Evolutionary conservation across 2,888 invertebrate genomes (phyloP).

Genomic region (Bellardia bayeri): DNA sequence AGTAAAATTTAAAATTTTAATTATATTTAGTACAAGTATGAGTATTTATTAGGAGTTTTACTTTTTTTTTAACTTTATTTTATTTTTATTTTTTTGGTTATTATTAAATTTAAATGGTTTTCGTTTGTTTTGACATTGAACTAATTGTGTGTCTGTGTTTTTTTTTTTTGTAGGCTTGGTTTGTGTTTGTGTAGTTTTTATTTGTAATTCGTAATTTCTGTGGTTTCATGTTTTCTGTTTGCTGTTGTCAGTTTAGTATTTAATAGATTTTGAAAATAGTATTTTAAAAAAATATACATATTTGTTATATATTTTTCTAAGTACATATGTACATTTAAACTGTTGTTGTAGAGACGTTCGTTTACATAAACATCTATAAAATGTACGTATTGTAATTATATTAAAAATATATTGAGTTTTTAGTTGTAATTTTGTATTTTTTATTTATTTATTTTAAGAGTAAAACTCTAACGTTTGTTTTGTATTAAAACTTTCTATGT

Average conservation of each 20-base stretch:
- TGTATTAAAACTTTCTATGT: neutral
- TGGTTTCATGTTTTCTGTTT: neutral
- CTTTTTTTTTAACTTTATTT: neutral
- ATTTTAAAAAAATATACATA: neutral
- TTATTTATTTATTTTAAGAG: neutral
- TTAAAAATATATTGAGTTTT: neutral
- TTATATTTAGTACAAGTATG: neutral
- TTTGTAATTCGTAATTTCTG: neutral
- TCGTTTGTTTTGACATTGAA: slow-evolving; percentile 20
- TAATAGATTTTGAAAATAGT: slow-evolving; percentile 1
- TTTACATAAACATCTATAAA: neutral
- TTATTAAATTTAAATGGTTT: slow-evolving; percentile 12
- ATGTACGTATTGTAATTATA: neutral
- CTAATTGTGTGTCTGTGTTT: neutral
- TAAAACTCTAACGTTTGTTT: neutral
- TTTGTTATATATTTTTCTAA: neutral
- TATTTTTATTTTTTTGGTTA: neutral
- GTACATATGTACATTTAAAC: neutral
- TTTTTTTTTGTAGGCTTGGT: neutral
- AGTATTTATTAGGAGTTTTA: neutral
- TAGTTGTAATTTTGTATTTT: neutral
- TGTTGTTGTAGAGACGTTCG: neutral
- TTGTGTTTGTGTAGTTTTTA: neutral
- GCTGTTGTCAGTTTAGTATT: neutral
- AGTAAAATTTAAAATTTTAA: neutral